Evolutionary conservation across 2,797 vertebrate species (phyloP).

Genomic region (Sebastiscus tertius): DNA sequence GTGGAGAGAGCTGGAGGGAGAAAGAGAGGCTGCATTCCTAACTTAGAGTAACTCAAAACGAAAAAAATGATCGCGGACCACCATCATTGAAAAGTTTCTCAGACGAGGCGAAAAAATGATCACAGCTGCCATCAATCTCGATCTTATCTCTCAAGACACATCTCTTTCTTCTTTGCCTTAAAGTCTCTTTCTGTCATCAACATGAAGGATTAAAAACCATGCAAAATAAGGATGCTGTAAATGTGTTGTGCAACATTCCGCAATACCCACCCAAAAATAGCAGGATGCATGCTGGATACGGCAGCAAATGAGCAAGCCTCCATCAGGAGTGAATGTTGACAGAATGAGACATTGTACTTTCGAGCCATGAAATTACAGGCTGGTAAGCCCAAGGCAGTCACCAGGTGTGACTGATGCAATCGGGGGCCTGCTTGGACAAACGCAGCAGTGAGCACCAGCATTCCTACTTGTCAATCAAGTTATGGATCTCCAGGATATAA

Average conservation of each 20-base stretch:
- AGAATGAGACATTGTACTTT: constrained; percentile 88
- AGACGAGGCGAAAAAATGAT: constrained; percentile 9
- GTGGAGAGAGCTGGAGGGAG: background rate
- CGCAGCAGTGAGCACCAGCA: constrained; percentile 71
- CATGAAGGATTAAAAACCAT: background rate
- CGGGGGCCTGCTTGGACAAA: constrained; percentile 87
- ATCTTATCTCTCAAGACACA: background rate
- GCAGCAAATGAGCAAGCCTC: constrained; percentile 73
- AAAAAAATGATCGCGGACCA: constrained; percentile 20
- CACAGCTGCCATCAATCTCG: constrained; percentile 25
- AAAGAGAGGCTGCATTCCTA: background rate
- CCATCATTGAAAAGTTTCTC: constrained; percentile 8
- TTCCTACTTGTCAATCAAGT: constrained; percentile 76
- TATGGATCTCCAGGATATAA: constrained; percentile 63
- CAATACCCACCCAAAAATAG: constrained; percentile 1
- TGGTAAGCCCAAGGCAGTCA: constrained; percentile 86
- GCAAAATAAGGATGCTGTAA: constrained; percentile 9
- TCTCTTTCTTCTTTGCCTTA: background rate
- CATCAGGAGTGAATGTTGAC: constrained; percentile 84
- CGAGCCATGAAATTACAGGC: constrained; percentile 86
- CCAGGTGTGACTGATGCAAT: constrained; percentile 89
- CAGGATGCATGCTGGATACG: constrained; percentile 29
- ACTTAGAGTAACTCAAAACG: constrained; percentile 2
- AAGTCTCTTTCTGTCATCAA: background rate
- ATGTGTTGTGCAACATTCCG: constrained; percentile 10